Base-by-base conservation (phyloP, 1,140 invertebrate genomes). In the Polypedilum pembai region DNA sequence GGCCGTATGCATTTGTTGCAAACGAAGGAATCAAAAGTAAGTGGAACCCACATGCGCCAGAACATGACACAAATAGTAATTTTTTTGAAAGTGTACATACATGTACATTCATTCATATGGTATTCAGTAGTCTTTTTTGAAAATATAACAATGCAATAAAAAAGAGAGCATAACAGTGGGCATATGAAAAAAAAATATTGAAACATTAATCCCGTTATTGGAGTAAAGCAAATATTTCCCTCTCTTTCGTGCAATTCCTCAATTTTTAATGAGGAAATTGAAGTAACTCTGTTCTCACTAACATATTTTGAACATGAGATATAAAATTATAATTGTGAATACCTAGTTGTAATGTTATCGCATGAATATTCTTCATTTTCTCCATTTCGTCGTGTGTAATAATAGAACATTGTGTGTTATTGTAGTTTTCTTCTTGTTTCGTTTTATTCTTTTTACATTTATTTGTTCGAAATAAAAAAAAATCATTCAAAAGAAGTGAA, bases 401-500 rank as follows among this genome's bases (percentile, higher is more conserved):
- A 33, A 73, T 41, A 12, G 18, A 8, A 41, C 15, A 10, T 72
- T n/a, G 10, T 74, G 7, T 73, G 15, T 76, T 76, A 20, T 76
- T 77, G 75, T 78, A 33, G 24, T 33, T 33, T 33, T 33, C 24
- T 33, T 33, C 24, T 33, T 33, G n/a, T n/a, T n/a, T n/a, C n/a
- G n/a, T 33, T 33, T 33, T 5, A 3, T 33, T 33, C 24, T 1
- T 33, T 33, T 33, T 33, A 33, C 24, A n/a, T 33, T 33, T 33
- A 33, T 33, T 33, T 33, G 24, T 33, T 33, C 5, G 24, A 33
- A 3, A 33, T 33, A 33, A 3, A 33, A 33, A 33, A 33, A 12
- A 73, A 73, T 77, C 65, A 77, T 66, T 76, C 77, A 78, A 77
- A 63, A 86, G 85, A 81, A 82, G 85, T 81, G 85, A 85, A 76